Base-by-base conservation (phyloP, 2,888 invertebrate genomes). In the Dynastes tityus region DNA sequence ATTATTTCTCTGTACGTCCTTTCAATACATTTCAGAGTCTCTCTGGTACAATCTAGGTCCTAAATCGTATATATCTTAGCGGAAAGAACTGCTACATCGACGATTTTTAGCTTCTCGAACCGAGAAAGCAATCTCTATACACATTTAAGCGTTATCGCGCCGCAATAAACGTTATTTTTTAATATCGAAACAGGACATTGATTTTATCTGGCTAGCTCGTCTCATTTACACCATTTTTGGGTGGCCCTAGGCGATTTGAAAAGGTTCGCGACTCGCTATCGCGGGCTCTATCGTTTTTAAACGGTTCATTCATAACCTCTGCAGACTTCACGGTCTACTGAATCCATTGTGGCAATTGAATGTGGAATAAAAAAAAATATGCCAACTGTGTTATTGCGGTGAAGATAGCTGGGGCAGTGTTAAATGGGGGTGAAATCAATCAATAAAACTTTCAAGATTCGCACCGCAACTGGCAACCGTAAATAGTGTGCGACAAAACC, bases 381-480 rank as follows among this genome's bases (percentile, higher is more conserved):
- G 73, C 73, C 73, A 53, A 73, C 73, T 61, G 73, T 73, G 45
- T 73, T 73, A 73, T 73, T 73, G 73, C 73, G 73, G 73, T 61
- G 40, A 73, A 73, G 73, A 73, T 73, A 73, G 61, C 73, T 45
- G 73, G 58, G 58, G 27, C 73, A 73, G 13, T 16, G 61, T 45
- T 61, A 73, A 73, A 73, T 61, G 73, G 45, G 73, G 61, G 40
- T 53, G 61, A 73, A 73, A 45, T 73, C 61, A 73, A 73, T 73
- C 73, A 73, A 73, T 73, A 73, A 58, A 61, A 73, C 61, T 73
- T 73, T 73, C 73, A 73, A 73, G 73, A 73, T 61, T 73, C 40
- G 61, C 73, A 45, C 45, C 8, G 45, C 45, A 45, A 8, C 68
- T 63, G 8, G 8, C 45, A 45, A 2, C 2, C 2, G 45, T 45